Conservation (phyloP, 2,888 invertebrate species). For the Globia sparganii region DNA sequence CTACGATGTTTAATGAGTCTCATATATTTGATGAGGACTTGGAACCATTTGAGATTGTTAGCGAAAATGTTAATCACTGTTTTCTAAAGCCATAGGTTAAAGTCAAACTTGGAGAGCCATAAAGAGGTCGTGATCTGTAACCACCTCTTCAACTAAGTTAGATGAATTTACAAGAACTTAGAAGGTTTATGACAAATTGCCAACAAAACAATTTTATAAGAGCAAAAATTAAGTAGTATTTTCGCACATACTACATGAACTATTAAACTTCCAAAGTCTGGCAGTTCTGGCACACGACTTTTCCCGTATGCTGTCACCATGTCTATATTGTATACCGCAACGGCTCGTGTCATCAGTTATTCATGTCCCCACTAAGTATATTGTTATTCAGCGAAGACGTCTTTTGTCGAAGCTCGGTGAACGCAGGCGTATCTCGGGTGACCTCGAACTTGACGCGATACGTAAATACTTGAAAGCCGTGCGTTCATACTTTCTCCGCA, state of each 20-base stretch:
- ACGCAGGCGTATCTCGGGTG: slow-evolving; percentile 38
- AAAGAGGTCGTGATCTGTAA: background rate
- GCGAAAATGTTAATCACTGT: slow-evolving; percentile 2
- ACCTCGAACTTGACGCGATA: slow-evolving; percentile 55
- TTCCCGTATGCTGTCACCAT: slow-evolving; percentile 3
- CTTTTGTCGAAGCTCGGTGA: slow-evolving; percentile 32
- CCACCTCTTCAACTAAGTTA: background rate
- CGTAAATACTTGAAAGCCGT: slow-evolving; percentile 53
- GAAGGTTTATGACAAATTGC: background rate
- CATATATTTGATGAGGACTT: background rate
- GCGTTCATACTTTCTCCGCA: slow-evolving; percentile 40
- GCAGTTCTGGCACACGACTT: background rate
- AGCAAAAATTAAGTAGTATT: background rate
- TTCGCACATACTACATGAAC: slow-evolving; percentile 2
- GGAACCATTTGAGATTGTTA: background rate
- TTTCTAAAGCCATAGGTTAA: background rate
- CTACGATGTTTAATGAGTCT: slow-evolving; percentile 1
- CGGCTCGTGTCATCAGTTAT: slow-evolving; percentile 39
- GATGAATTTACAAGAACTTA: background rate
- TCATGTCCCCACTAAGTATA: slow-evolving; percentile 42
- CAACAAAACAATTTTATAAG: background rate
- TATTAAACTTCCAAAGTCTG: slow-evolving; percentile 4
- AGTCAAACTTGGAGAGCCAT: background rate
- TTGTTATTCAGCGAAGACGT: slow-evolving; percentile 39
- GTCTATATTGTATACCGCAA: background rate